Conservation (phyloP, 1,140 invertebrate genomes). For the Cotesia vestalis region DNA sequence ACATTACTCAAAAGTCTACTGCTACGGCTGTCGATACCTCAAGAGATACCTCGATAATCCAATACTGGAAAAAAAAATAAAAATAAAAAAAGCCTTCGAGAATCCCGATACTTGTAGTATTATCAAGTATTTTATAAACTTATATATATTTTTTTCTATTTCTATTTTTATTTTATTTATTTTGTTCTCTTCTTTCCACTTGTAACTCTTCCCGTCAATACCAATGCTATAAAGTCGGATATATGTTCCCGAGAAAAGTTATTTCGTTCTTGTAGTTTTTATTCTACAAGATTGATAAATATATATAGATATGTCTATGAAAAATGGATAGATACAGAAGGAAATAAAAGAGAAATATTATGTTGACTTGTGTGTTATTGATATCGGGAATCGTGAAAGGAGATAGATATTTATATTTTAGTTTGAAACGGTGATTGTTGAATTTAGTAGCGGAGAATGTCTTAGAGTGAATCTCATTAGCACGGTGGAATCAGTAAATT, state of each 20-base stretch:
- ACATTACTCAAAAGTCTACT: no score
- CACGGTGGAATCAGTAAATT: no score
- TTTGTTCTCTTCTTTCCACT: conserved; percentile 14
- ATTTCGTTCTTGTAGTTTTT: no score
- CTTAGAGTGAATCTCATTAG: conserved; percentile 5
- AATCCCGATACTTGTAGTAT: conserved; percentile 40
- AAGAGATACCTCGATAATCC: conserved; percentile 58
- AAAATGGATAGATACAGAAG: no score
- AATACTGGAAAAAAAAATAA: conserved; percentile 47
- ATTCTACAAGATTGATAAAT: no score
- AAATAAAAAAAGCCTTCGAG: conserved; percentile 34
- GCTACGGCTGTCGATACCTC: conserved; percentile 15
- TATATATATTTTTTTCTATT: not conserved
- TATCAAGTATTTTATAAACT: conserved; percentile 3
- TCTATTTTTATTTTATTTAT: conserved; percentile 14
- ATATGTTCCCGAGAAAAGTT: no score
- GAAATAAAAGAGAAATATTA: no score
- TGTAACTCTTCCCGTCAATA: not conserved
- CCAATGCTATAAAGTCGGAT: no score
- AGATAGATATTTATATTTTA: not conserved
- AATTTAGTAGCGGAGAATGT: not conserved
- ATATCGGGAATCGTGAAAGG: not conserved
- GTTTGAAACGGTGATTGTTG: not conserved
- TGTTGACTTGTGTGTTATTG: not conserved
- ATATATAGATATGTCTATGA: no score